Base-by-base conservation (phyloP, 2,113 vertebrate species). In the Xiphophorus maculatus region DNA sequence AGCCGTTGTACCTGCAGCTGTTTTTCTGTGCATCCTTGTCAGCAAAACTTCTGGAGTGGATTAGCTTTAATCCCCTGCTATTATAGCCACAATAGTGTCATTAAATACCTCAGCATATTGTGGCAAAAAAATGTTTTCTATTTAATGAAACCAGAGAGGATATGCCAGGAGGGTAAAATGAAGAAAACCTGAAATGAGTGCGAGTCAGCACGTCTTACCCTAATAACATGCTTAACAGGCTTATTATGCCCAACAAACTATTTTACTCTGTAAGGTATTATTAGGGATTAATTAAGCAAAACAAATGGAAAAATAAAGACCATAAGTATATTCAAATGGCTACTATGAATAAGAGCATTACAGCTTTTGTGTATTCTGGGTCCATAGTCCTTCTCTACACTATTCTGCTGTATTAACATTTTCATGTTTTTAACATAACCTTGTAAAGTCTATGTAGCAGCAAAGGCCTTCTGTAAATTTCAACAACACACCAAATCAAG, bases 31-130 rank as follows among this genome's bases (percentile, higher is more conserved):
- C 84, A 70, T 71, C 77, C 76, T 91, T 89, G 92, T 92, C 90
- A 90, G 75, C 61, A 48, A 89, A 85, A 86, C 68, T 87, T 89
- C 80, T 85, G 88, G 48, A 72, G 70, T 83, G 90, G 89, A 90
- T 92, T 92, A 90, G 66, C 66, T 80, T 32, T 91, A 89, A 91
- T 92, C 90, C 89, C 79, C 73, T 71, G 69, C 80, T 74, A 86
- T 88, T 85, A 81, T 74, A 71, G 73, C 71, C 82, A 91, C 87
- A 87, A 82, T 85, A 65, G 84, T 87, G 91, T 90, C 88, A 92
- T 91, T 91, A 87, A 93, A 91, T 87, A 91, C 87, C 70, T 80
- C 66, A 8, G 68, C 79, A 88, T 85, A 90, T 89, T 93, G 89
- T 85, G 69, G 82, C 76, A 65, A 79, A 90, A 90, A 84, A 82